Base-by-base conservation (phyloP, 2,113 vertebrate genomes). In the Greenwoodochromis staneri region DNA sequence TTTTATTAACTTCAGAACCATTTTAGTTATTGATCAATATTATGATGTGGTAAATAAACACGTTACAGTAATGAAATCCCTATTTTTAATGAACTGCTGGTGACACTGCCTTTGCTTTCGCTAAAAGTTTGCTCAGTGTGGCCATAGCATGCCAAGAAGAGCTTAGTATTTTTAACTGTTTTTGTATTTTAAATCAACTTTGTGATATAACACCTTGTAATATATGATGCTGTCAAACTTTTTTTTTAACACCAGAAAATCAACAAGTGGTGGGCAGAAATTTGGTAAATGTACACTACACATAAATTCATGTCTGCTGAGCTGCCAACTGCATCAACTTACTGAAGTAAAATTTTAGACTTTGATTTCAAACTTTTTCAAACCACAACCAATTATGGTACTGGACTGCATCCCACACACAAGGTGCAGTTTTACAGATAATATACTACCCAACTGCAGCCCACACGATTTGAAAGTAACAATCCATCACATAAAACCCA, bases 361-460 rank as follows among this genome's bases (percentile, higher is more conserved):
- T 80, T 8, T 9, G 36, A 69, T 83, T 80, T 85, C 14, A 27
- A 76, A 66, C 3, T 6, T 2, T 51, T 24, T 7, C 19, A 82
- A 61, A 82, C 29, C 55, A 53, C 69, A 59, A 51, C 27, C 73
- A 78, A 13, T 78, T 54, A 80, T 29, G 27, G 21, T 53, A 47
- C 5, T 71, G 40, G 57, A 73, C 57, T 14, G 42, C n/a, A 49
- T 81, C 86, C 81, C 57, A 81, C 31, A 5, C 59, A 73, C 17
- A 3, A n/a, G 38, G 11, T 63, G 63, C 27, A 78, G 71, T 40
- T 83, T 66, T 78, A 54, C 51, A 61, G 59, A 87, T 61, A 61
- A 86, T 85, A 40, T n/a, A 36, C 6, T 71, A 49, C 45, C 51
- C 34, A 85, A 88, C 34, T 53, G n/a, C 51, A 80, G n/a, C 38